Evolutionary conservation across 2,113 vertebrate genomes (phyloP).

Genomic region (Sciurus niger): DNA sequence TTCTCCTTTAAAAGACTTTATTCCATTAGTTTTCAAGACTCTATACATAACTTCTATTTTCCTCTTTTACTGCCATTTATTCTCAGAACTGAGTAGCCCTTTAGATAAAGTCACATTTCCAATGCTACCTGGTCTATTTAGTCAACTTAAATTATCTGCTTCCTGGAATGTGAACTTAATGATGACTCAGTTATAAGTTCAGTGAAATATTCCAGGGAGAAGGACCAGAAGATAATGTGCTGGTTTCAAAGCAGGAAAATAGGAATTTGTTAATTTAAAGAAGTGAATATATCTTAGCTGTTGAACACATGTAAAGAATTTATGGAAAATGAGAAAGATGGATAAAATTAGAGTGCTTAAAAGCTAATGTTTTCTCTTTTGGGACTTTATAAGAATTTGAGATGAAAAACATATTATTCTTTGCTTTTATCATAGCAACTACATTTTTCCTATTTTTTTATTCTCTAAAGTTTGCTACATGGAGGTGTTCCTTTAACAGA

Average conservation of each 20-base stretch:
- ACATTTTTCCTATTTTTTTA: slow-evolving; percentile 41
- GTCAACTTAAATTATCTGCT: not conserved
- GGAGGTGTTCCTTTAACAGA: not conserved
- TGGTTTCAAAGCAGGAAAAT: slow-evolving; percentile 7
- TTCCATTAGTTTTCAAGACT: not conserved
- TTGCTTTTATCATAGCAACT: not conserved
- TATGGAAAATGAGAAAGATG: not conserved
- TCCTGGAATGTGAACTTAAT: not conserved
- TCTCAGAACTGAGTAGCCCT: not conserved
- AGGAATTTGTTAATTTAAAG: slow-evolving; percentile 27
- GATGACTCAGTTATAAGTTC: not conserved
- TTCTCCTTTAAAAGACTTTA: slow-evolving; percentile 25
- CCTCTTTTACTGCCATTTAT: not conserved
- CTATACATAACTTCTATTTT: not conserved
- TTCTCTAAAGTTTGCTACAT: not conserved
- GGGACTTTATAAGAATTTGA: slow-evolving; percentile 15
- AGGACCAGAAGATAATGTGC: not conserved
- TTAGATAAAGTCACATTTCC: not conserved
- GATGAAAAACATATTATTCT: not conserved
- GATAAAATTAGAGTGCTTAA: not conserved
- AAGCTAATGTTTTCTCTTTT: not conserved
- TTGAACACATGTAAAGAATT: not conserved
- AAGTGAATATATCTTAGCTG: not conserved
- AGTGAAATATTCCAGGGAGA: not conserved
- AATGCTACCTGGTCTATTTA: not conserved